These are phyloP conservation scores for Porites divaricata DNA, from an alignment of 92 coral and sea anemone genomes.

Conservation along the genomic window DNA sequence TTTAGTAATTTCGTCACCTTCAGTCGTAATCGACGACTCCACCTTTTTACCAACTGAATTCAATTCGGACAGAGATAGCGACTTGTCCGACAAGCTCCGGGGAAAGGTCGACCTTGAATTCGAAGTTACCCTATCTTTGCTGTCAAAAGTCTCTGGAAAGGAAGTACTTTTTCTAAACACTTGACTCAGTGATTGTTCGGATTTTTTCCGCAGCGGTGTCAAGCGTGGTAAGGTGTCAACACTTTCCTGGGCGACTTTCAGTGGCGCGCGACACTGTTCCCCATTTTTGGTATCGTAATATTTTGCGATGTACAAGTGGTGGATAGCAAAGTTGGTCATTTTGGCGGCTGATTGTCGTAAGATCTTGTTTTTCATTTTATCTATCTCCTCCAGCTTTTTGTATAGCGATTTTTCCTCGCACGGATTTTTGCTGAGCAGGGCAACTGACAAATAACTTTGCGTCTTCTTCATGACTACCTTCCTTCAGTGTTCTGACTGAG, in stretches of 20 bases:
- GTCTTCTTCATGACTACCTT: constrained; percentile 5
- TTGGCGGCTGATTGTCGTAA: constrained; percentile 44
- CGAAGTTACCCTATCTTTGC: constrained; percentile 16
- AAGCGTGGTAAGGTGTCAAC: constrained; percentile 8
- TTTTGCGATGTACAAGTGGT: constrained; percentile 24
- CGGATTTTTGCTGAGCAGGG: constrained; percentile 43
- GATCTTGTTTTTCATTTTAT: constrained; percentile 41
- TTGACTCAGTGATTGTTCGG: background rate
- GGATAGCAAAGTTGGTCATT: constrained; percentile 52
- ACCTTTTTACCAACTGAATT: background rate
- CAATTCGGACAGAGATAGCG: background rate
- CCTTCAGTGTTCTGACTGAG: background rate
- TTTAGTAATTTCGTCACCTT: background rate
- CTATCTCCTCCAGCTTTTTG: constrained; percentile 43
- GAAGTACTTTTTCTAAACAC: background rate
- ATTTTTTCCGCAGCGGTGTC: background rate
- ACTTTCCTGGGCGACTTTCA: background rate
- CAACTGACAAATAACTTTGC: constrained; percentile 43
- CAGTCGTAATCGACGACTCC: background rate
- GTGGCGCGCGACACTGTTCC: constrained; percentile 15
- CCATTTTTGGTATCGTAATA: constrained; percentile 37
- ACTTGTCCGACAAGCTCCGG: constrained; percentile 14
- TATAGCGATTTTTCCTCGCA: constrained; percentile 49
- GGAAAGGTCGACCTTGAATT: background rate
- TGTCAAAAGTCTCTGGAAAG: background rate